Percentiles rank a stretch among this genome's conserved stretches.
Conservation (phyloP, 2,888 invertebrate species). For the Phalera bucephala region DNA sequence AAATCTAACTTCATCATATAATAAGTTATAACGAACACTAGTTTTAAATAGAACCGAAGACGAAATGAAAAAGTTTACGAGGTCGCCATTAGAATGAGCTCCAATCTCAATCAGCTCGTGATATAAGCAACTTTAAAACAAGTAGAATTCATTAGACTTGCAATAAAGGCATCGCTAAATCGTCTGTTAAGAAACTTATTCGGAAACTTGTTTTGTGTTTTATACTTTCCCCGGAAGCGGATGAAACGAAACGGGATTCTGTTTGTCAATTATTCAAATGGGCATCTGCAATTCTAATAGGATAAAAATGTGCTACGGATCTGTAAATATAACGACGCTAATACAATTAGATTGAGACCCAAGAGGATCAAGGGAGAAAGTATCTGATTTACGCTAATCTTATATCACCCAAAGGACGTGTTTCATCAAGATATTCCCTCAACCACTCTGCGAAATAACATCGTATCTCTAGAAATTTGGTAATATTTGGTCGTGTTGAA, state of each 20-base stretch:
- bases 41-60: conserved; percentile 68
- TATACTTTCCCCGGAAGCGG: conserved; percentile 37
- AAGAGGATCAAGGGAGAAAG: conserved; percentile 50
- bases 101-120: conserved; percentile 47
- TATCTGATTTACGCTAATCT: conserved; percentile 75
- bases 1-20: conserved; percentile 1
- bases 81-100: conserved; percentile 52
- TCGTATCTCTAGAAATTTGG: too few relatives aligned
- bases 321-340: conserved; percentile 53
- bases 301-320: conserved; percentile 53
- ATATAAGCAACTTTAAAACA: conserved; percentile 66
- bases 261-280: conserved; percentile 60
- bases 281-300: conserved; percentile 48
- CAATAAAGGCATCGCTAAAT: conserved; percentile 55
- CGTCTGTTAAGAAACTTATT: conserved; percentile 35
- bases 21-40: conserved; percentile 27
- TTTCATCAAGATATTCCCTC: too few relatives aligned
- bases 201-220: conserved; percentile 38
- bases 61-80: conserved; percentile 52
- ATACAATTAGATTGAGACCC: conserved; percentile 61
- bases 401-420: conserved; percentile 66
- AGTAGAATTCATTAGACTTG: conserved; percentile 60
- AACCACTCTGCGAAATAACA: too few relatives aligned
- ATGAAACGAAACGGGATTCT: conserved; percentile 46
- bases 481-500: too few relatives aligned